phyloP scores from a whole-genome alignment of 2,888 invertebrate genomes.

The Limnephilus marmoratus region DNA sequence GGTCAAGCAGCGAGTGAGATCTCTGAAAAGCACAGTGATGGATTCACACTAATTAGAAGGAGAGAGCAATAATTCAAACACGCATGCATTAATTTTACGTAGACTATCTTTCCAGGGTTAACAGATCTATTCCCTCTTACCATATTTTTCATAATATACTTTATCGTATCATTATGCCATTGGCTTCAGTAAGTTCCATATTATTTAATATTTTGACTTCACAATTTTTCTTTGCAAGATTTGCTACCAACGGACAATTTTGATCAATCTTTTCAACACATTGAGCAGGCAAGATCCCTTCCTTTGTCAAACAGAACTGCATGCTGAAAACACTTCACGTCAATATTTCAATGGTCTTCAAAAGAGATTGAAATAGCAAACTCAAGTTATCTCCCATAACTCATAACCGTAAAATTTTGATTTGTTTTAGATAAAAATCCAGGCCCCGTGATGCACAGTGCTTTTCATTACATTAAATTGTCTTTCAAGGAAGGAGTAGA shows the following conservation, averaged over 20 bases:
- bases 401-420: neutral
- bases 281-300: neutral
- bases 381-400: neutral
- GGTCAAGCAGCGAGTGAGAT: too few relatives aligned
- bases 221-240: too few relatives aligned
- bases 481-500: slow-evolving; percentile 91
- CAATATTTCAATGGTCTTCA: neutral
- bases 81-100: too few relatives aligned
- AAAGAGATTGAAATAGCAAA: neutral
- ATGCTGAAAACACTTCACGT: neutral
- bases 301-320: neutral
- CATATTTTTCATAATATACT: too few relatives aligned
- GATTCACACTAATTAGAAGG: too few relatives aligned
- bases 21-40: too few relatives aligned
- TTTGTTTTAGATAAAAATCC: slow-evolving; percentile 79
- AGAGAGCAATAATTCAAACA: too few relatives aligned
- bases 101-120: too few relatives aligned
- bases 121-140: too few relatives aligned
- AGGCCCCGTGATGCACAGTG: slow-evolving; percentile 85
- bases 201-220: too few relatives aligned
- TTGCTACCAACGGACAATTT: neutral
- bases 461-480: slow-evolving; percentile 86
- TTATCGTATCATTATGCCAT: too few relatives aligned
- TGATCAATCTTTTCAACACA: neutral
- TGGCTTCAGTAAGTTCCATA: too few relatives aligned